Evolutionary conservation across 2,888 invertebrate genomes (phyloP).

Genomic region (Tanypteryx hageni): DNA sequence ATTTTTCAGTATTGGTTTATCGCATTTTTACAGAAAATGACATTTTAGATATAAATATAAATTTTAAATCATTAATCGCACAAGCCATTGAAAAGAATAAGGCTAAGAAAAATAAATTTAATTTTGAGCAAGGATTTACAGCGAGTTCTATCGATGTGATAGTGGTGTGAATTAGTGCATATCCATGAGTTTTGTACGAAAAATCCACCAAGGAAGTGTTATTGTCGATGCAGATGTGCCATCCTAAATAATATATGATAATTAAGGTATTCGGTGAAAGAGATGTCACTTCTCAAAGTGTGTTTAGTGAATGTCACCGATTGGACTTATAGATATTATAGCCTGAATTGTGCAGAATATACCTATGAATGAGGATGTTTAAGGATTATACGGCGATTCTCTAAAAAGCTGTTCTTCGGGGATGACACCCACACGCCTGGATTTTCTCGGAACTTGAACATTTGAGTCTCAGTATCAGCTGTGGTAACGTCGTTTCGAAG

Average conservation of each 20-base stretch:
- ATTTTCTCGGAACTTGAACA: slow-evolving; percentile 52
- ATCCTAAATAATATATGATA: slow-evolving; percentile 54
- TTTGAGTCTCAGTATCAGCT: slow-evolving; percentile 50
- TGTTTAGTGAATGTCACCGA: slow-evolving; percentile 42
- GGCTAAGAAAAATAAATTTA: slow-evolving; percentile 42
- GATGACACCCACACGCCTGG: slow-evolving; percentile 51
- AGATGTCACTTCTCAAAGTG: slow-evolving; percentile 18
- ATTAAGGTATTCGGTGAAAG: slow-evolving; percentile 35
- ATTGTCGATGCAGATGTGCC: slow-evolving; percentile 53
- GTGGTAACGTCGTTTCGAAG: slow-evolving; percentile 39
- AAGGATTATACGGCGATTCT: slow-evolving; percentile 56
- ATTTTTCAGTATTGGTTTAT: slow-evolving; percentile 59
- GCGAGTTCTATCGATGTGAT: slow-evolving; percentile 60
- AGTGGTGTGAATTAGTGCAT: slow-evolving; percentile 54
- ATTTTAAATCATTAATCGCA: slow-evolving; percentile 57
- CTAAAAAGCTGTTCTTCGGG: slow-evolving; percentile 60
- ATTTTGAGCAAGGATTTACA: slow-evolving; percentile 59
- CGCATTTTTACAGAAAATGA: slow-evolving; percentile 55
- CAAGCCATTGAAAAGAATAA: slow-evolving; percentile 40
- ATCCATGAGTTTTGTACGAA: slow-evolving; percentile 56
- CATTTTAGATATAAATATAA: slow-evolving; percentile 40
- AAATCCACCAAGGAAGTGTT: slow-evolving; percentile 60
- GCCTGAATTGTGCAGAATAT: slow-evolving; percentile 49
- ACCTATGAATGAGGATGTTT: slow-evolving; percentile 8
- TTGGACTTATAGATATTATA: slow-evolving; percentile 44